Percentiles rank a stretch among this genome's conserved stretches.
Evolutionary conservation across 1,140 invertebrate genomes (phyloP).

Genomic region (Mamestra configurata): DNA sequence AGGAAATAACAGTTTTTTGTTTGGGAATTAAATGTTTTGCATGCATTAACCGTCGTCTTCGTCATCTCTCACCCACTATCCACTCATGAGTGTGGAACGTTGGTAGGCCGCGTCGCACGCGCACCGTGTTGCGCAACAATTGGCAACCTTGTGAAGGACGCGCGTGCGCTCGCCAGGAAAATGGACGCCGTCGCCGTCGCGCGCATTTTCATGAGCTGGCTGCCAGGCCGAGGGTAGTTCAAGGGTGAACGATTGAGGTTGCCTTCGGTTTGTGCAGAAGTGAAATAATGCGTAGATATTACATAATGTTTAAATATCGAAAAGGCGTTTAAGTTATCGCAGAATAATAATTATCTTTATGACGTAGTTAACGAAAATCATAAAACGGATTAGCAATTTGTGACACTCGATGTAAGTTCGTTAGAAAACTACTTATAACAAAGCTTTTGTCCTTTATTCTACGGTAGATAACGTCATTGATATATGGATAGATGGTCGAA

Average conservation of each 20-base stretch:
- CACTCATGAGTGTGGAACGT: conserved; percentile 6
- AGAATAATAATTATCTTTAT: too few relatives aligned
- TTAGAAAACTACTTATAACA: too few relatives aligned
- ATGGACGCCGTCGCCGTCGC: conserved; percentile 55
- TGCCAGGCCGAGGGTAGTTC: conserved; percentile 49
- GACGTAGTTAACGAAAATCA: too few relatives aligned
- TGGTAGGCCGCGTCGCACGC: conserved; percentile 26
- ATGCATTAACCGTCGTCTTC: too few relatives aligned
- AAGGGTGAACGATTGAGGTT: conserved; percentile 36
- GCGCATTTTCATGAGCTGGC: conserved; percentile 67
- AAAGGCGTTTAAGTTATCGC: too few relatives aligned
- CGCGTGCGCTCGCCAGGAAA: conserved; percentile 70
- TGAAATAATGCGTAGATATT: conserved; percentile 9
- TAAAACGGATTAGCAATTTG: too few relatives aligned
- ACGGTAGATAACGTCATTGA: too few relatives aligned
- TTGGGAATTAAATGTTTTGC: too few relatives aligned
- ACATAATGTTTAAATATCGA: neutral
- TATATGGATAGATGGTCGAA: too few relatives aligned
- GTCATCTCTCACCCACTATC: neutral
- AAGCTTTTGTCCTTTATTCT: too few relatives aligned
- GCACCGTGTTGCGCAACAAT: conserved; percentile 60
- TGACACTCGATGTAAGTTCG: too few relatives aligned
- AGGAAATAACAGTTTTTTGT: too few relatives aligned
- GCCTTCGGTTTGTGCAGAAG: neutral
- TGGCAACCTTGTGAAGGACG: conserved; percentile 80